Evolutionary conservation across 2,888 invertebrate genomes (phyloP).

Genomic region (Amorpha juglandis): DNA sequence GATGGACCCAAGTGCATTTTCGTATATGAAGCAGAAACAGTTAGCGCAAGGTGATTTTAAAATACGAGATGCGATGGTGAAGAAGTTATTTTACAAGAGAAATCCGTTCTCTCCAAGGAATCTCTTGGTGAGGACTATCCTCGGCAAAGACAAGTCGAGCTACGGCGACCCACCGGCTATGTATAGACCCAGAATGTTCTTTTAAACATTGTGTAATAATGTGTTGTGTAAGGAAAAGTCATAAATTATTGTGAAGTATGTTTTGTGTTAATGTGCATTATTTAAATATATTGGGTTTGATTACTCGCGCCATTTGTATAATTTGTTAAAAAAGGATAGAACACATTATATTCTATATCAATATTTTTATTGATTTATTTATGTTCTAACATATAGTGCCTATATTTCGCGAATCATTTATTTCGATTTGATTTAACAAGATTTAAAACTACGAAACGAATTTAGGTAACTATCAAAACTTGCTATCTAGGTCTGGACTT

Average conservation of each 20-base stretch:
- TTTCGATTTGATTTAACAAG: no score
- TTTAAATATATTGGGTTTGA: constrained; percentile 31
- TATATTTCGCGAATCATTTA: not conserved
- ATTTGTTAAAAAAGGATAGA: not conserved
- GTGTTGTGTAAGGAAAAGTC: constrained; percentile 39
- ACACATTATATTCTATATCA: no score
- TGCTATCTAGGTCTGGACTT: no score
- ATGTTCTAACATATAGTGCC: no score
- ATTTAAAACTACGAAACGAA: no score
- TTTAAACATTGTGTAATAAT: constrained; percentile 49
- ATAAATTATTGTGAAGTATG: constrained; percentile 42
- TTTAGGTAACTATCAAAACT: no score
- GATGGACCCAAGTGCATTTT: constrained; percentile 50
- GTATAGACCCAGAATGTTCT: constrained; percentile 61
- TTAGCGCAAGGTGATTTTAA: constrained; percentile 63
- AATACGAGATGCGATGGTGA: constrained; percentile 65
- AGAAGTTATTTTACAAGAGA: constrained; percentile 67
- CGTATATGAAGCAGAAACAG: constrained; percentile 59
- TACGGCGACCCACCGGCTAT: constrained; percentile 58
- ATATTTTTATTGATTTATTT: no score
- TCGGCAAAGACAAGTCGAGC: constrained; percentile 68
- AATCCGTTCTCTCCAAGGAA: constrained; percentile 75
- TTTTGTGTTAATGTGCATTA: constrained; percentile 32
- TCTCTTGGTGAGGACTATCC: constrained; percentile 62
- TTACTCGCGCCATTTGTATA: constrained; percentile 28